phyloP scores from a whole-genome alignment of 2,888 invertebrate genomes.

The Tinea pellionella region DNA sequence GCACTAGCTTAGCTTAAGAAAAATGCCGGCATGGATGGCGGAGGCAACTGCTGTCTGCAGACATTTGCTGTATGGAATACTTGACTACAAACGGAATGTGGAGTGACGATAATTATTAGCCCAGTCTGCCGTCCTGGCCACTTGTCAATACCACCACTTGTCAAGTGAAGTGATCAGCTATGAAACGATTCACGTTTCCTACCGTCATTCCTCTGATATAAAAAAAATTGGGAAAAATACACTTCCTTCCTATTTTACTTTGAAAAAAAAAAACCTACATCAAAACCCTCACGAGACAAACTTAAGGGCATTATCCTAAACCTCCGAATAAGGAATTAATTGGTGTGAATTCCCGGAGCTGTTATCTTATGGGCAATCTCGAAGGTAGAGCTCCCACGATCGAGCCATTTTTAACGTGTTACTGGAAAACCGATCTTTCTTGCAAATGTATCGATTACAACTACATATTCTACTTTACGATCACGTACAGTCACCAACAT shows the following conservation, averaged over 20 bases:
- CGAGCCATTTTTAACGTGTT: conserved; percentile 10
- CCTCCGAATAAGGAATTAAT: conserved; percentile 13
- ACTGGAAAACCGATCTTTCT: conserved; percentile 4
- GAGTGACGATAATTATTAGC: too few relatives aligned
- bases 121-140: too few relatives aligned
- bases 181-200: too few relatives aligned
- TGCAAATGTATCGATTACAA: conserved; percentile 1
- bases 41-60: too few relatives aligned
- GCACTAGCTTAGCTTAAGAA: too few relatives aligned
- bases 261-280: neutral
- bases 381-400: conserved; percentile 9
- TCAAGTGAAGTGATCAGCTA: too few relatives aligned
- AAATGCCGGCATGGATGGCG: too few relatives aligned
- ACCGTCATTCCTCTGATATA: too few relatives aligned
- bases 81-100: too few relatives aligned
- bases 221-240: too few relatives aligned
- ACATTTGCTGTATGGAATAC: too few relatives aligned
- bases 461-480: neutral
- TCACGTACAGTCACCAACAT: neutral
- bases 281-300: neutral
- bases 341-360: conserved; percentile 13
- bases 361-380: conserved; percentile 8
- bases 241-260: neutral
- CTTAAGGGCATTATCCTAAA: neutral
- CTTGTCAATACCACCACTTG: too few relatives aligned